phyloP scores from a whole-genome alignment of 2,797 vertebrate genomes.

The Eleutherodactylus coqui region DNA sequence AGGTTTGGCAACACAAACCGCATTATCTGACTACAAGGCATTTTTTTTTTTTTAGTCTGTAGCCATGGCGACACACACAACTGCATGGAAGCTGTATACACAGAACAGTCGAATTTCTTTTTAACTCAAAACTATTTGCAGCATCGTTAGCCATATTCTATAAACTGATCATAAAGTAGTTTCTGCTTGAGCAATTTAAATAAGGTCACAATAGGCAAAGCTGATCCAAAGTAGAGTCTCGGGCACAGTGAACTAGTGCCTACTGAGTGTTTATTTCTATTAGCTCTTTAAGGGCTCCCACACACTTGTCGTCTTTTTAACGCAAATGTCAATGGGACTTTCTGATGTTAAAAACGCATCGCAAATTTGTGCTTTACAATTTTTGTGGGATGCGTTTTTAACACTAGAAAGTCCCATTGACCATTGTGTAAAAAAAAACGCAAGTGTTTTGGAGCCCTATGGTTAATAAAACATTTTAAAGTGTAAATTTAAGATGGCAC shows the following conservation, averaged over 20 bases:
- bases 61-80: background rate
- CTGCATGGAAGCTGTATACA: background rate
- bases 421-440: no score
- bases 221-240: background rate
- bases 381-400: no score
- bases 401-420: no score
- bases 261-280: background rate
- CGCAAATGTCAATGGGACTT: no score
- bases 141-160: no score
- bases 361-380: no score
- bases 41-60: background rate
- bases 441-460: no score
- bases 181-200: background rate
- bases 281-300: background rate
- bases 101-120: background rate
- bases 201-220: background rate
- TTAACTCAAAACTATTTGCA: background rate
- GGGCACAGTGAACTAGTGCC: background rate
- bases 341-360: no score
- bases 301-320: no score
- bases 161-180: no score
- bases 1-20: background rate
- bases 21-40: background rate
- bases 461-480: no score
- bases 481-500: no score